Evolutionary conservation across 2,888 invertebrate genomes (phyloP).

Genomic region (Acrobasis repandana): DNA sequence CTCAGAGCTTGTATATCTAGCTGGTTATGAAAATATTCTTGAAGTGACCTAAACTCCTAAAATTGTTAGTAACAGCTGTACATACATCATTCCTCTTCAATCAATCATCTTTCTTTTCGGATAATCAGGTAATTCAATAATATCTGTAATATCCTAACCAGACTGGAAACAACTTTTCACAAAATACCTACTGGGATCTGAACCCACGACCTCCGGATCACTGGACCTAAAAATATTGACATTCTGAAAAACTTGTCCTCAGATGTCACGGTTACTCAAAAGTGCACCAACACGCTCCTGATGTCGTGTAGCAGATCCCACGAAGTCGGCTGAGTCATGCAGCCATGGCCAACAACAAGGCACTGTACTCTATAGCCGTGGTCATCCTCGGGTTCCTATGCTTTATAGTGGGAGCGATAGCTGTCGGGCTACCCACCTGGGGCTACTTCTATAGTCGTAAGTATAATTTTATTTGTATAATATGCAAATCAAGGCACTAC

Average conservation of each 20-base stretch:
- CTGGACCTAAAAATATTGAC: neutral
- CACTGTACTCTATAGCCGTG: conserved; percentile 86
- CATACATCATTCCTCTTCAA: too few species aligned
- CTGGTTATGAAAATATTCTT: too few species aligned
- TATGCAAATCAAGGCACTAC: too few species aligned
- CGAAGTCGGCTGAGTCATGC: conserved; percentile 75
- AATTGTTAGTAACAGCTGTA: too few species aligned
- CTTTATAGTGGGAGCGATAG: conserved; percentile 91
- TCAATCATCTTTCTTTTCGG: too few species aligned
- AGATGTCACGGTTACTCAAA: conserved; percentile 50
- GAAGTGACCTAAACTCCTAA: too few species aligned
- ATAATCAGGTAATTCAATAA: too few species aligned
- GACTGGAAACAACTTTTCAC: too few species aligned
- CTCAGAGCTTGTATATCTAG: too few species aligned
- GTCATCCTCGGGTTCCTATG: conserved; percentile 89
- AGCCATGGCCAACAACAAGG: conserved; percentile 86
- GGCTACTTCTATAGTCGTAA: conserved; percentile 91
- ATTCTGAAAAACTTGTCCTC: conserved; percentile 28
- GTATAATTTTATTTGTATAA: conserved; percentile 37
- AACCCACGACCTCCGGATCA: too few species aligned
- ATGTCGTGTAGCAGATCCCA: conserved; percentile 56
- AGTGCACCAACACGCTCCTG: conserved; percentile 50
- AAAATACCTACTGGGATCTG: too few species aligned
- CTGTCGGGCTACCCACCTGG: conserved; percentile 93
- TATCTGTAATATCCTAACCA: too few species aligned